Base-by-base conservation (phyloP, 2,888 invertebrate genomes). In the Cosmia trapezina region DNA sequence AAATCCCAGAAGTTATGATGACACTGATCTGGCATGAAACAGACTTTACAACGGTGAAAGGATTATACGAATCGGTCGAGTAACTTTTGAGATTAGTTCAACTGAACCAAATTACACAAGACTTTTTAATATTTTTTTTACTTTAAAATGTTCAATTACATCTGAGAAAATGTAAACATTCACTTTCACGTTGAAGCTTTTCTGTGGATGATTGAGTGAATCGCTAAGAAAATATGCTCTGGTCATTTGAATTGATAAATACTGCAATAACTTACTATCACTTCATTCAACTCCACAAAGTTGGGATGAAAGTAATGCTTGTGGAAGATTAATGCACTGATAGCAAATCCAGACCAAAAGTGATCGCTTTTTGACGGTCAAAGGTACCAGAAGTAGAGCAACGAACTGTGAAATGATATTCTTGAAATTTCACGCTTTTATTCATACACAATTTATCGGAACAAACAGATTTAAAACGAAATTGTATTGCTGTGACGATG, bases 1-100 rank as follows among this genome's bases (percentile, higher is more conserved):
- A 76, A 51, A 8, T 41, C 28, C 28, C 66, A 60, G 59, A 72
- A 76, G 61, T 57, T 69, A 62, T 69, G 49, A 62, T 57, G 59
- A 78, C 65, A 75, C 60, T 83, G 76, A 81, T 77, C 69, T 61
- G 70, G 76, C 87, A 78, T 86, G 79, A 83, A 86, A 85, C 77
- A 73, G 73, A 68, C 60, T 83, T 66, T 33, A 71, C 68, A 71
- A 69, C 75, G 75, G 70, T 83, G 71, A 81, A 80, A 81, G 76
- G 68, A 83, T 83, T 87, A 81, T 69, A 74, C 63, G 73, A 70
- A 81, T 70, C 76, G 86, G 81, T 79, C 63, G 73, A 83, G 75
- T 85, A 66, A 76, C 75, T 80, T 78, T 61, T 53, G 53, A 73
- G 81, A 83, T 81, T 86, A 73, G 65, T 61, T 65, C 57, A 74